phyloP scores from a whole-genome alignment of 2,797 vertebrate genomes.

The Clamator glandarius region DNA sequence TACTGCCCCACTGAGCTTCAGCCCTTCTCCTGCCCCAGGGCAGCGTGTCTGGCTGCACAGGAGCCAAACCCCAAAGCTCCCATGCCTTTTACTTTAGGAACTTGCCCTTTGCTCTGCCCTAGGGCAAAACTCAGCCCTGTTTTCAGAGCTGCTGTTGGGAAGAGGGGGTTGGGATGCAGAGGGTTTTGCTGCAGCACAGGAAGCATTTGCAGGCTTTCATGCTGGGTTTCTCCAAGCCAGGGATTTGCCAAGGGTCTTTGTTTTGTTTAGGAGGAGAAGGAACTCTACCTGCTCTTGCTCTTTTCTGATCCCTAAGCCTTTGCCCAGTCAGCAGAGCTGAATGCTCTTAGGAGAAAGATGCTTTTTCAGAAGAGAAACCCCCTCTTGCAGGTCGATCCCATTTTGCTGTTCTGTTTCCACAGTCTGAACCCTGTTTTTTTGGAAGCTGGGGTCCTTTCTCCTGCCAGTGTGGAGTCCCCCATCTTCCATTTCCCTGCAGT shows the following conservation, averaged over 20 bases:
- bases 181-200: neutral
- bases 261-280: neutral
- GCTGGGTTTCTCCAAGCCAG: accelerated
- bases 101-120: neutral
- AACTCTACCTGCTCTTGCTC: neutral
- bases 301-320: neutral
- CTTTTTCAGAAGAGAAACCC: neutral
- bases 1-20: neutral
- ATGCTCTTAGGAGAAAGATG: neutral
- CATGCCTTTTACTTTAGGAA: neutral
- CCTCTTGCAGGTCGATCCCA: neutral
- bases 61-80: accelerated
- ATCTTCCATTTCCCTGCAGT: neutral
- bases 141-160: neutral
- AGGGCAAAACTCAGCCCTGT: neutral
- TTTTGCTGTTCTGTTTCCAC: neutral
- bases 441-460: neutral
- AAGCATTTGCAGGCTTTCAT: neutral
- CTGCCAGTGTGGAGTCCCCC: neutral
- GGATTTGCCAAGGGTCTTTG: neutral
- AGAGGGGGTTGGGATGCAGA: neutral
- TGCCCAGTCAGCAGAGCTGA: neutral
- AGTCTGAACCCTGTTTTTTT: neutral
- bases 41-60: neutral
- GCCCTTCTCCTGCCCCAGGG: neutral